Percentiles rank a stretch among this genome's conserved stretches.
These are phyloP conservation scores for Mycetomoellerius zeteki DNA, from an alignment of 1,140 invertebrate species.

Conservation along the genomic window DNA sequence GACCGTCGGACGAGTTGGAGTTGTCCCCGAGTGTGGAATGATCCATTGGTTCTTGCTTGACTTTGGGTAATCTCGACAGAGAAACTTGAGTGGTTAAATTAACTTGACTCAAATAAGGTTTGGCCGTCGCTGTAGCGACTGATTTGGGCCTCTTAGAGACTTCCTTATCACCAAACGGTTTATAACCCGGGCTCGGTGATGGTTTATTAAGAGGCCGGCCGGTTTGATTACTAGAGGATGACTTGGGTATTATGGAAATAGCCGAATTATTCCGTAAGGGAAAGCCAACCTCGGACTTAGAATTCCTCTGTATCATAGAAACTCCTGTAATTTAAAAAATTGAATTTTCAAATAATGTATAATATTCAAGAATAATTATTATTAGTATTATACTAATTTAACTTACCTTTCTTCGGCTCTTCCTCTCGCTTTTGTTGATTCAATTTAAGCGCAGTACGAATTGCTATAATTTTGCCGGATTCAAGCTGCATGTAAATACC, in stretches of 20 bases:
- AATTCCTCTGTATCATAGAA: conserved; percentile 85
- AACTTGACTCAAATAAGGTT: conserved; percentile 82
- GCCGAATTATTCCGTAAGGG: conserved; percentile 90
- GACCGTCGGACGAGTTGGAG: conserved; percentile 85
- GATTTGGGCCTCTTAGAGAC: conserved; percentile 82
- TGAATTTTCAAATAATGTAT: neutral
- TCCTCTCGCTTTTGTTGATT: conserved; percentile 89
- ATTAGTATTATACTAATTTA: conserved; percentile 4
- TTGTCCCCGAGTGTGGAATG: conserved; percentile 84
- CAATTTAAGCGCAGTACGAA: conserved; percentile 92
- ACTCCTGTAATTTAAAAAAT: conserved; percentile 80
- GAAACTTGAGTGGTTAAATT: conserved; percentile 83
- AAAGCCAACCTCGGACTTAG: conserved; percentile 87
- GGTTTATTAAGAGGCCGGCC: conserved; percentile 81
- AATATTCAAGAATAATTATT: conserved; percentile 6
- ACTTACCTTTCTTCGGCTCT: conserved; percentile 87
- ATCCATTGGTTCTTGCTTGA: conserved; percentile 82
- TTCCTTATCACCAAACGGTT: conserved; percentile 82
- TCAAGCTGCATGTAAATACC: conserved; percentile 98
- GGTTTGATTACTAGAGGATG: conserved; percentile 79
- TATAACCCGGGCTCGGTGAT: conserved; percentile 79
- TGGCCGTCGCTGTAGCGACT: conserved; percentile 83
- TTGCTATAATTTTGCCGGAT: conserved; percentile 98
- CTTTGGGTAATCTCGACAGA: conserved; percentile 81
- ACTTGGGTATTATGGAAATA: conserved; percentile 90